Evolutionary conservation across 2,888 invertebrate genomes (phyloP).

Genomic region (Sinhomidia bicolor): DNA sequence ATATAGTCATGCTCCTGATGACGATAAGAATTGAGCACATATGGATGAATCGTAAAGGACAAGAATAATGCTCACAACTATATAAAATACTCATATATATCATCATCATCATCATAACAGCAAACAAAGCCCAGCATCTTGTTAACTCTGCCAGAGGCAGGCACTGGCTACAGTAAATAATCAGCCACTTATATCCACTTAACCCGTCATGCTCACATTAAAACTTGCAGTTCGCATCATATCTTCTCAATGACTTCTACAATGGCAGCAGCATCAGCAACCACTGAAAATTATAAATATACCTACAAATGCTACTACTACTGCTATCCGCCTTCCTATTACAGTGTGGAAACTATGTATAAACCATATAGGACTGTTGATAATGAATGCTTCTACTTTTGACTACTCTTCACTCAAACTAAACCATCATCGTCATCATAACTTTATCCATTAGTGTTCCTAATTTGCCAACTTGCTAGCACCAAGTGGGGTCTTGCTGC

Average conservation of each 20-base stretch:
- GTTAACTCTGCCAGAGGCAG: slow-evolving; percentile 70
- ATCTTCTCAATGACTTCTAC: slow-evolving; percentile 55
- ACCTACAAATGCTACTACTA: neutral
- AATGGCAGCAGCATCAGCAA: neutral
- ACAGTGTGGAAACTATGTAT: too few relatives aligned
- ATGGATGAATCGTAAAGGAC: slow-evolving; percentile 28
- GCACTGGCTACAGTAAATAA: slow-evolving; percentile 73
- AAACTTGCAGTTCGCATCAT: slow-evolving; percentile 56
- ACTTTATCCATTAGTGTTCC: slow-evolving; percentile 74
- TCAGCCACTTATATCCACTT: slow-evolving; percentile 74
- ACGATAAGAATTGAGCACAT: slow-evolving; percentile 25
- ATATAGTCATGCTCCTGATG: neutral
- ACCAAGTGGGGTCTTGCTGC: slow-evolving; percentile 70
- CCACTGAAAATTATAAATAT: slow-evolving; percentile 45
- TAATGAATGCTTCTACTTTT: slow-evolving; percentile 25
- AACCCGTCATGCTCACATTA: slow-evolving; percentile 74
- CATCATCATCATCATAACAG: too few relatives aligned
- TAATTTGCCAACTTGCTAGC: slow-evolving; percentile 75
- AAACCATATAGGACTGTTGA: slow-evolving; percentile 32
- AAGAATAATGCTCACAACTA: neutral
- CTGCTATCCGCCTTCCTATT: too few relatives aligned
- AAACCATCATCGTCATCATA: slow-evolving; percentile 64
- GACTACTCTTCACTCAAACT: slow-evolving; percentile 48
- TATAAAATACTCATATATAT: too few relatives aligned
- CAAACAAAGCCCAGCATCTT: slow-evolving; percentile 45